These are phyloP conservation scores for Colletes gigas DNA, from an alignment of 1,140 invertebrate species.

Conservation along the genomic window DNA sequence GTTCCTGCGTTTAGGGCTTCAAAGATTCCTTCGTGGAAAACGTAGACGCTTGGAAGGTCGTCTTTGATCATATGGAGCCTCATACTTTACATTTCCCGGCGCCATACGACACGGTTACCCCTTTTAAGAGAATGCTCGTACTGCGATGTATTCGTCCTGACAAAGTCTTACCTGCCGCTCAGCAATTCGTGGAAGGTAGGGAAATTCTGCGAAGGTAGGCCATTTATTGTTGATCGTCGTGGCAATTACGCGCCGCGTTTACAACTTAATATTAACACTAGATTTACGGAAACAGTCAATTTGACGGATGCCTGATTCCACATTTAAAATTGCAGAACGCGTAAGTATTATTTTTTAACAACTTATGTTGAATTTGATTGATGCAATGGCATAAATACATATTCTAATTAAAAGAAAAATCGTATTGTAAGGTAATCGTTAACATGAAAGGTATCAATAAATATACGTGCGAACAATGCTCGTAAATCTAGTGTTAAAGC, in stretches of 20 bases:
- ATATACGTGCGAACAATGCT: too few relatives aligned
- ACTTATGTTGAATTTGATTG: too few relatives aligned
- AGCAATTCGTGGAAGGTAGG: slow-evolving; percentile 88
- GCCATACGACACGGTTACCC: slow-evolving; percentile 85
- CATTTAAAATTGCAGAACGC: too few relatives aligned
- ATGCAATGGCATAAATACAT: too few relatives aligned
- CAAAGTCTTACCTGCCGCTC: slow-evolving; percentile 93
- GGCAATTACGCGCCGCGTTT: background rate
- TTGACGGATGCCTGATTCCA: too few relatives aligned
- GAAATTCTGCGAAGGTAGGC: background rate
- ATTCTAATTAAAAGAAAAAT: too few relatives aligned
- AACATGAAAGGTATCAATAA: too few relatives aligned
- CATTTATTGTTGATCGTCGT: background rate
- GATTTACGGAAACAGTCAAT: too few relatives aligned
- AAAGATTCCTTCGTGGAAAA: slow-evolving; percentile 83
- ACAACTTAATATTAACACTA: background rate
- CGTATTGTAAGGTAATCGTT: too few relatives aligned
- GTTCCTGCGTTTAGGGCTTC: slow-evolving; percentile 80
- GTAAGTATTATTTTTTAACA: too few relatives aligned
- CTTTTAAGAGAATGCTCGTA: slow-evolving; percentile 91
- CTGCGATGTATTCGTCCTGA: slow-evolving; percentile 92
- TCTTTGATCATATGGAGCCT: slow-evolving; percentile 88
- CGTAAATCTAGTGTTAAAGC: too few relatives aligned
- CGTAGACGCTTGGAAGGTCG: slow-evolving; percentile 86
- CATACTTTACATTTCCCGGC: slow-evolving; percentile 86